These are phyloP conservation scores for Heliconius hortense DNA, from an alignment of 2,888 invertebrate species.

Conservation along the genomic window DNA sequence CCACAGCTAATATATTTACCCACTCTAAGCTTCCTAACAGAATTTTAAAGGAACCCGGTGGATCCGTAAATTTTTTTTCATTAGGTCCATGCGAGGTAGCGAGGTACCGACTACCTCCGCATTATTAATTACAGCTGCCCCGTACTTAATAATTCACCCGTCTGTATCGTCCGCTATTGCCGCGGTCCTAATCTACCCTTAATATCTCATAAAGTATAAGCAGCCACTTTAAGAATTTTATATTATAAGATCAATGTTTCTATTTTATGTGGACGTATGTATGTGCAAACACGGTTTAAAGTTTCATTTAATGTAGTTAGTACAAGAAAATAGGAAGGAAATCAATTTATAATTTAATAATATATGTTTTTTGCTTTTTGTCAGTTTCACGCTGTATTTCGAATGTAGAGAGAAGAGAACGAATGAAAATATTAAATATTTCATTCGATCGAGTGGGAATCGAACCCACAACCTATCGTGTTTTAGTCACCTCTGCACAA, in stretches of 20 bases:
- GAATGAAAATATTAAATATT: too few species aligned
- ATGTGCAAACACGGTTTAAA: too few species aligned
- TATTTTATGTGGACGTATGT: background rate
- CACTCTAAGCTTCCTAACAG: conserved; percentile 32
- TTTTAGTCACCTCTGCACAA: background rate
- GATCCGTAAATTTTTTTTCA: conserved; percentile 74
- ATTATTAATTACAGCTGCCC: conserved; percentile 77
- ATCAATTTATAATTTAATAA: background rate
- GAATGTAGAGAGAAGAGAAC: background rate
- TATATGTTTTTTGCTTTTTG: background rate
- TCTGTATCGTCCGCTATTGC: conserved; percentile 66
- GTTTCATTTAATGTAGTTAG: too few species aligned
- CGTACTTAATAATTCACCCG: conserved; percentile 76
- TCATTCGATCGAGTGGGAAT: background rate
- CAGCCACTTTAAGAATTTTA: conserved; percentile 24
- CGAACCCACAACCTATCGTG: background rate
- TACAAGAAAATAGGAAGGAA: too few species aligned
- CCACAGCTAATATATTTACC: conserved; percentile 33
- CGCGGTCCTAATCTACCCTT: conserved; percentile 69
- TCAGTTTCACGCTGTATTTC: background rate
- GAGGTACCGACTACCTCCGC: conserved; percentile 58
- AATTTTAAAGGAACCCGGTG: conserved; percentile 50
- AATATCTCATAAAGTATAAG: conserved; percentile 57
- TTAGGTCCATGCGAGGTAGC: conserved; percentile 64
- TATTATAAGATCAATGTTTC: background rate